phyloP scores from a whole-genome alignment of 2,113 vertebrate genomes.

The Phaethornis superciliosus region DNA sequence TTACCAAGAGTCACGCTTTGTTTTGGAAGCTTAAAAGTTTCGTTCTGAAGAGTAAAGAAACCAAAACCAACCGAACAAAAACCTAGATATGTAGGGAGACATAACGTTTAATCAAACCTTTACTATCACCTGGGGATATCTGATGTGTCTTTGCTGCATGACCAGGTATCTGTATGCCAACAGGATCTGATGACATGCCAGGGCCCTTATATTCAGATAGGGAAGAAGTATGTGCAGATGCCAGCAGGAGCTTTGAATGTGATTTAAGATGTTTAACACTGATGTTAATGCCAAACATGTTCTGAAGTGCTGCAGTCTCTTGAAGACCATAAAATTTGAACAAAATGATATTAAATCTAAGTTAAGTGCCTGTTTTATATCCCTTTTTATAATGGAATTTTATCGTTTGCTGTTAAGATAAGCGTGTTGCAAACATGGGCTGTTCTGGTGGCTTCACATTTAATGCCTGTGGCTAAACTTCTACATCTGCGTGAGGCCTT shows the following conservation, averaged over 20 bases:
- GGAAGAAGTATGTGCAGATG: not conserved
- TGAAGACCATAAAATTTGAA: not conserved
- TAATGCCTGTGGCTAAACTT: not conserved
- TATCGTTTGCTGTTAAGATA: not conserved
- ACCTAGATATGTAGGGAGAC: not conserved
- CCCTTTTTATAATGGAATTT: not conserved
- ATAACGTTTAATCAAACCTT: not conserved
- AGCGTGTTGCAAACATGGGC: not conserved
- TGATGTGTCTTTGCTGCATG: not conserved
- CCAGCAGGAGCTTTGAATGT: not conserved
- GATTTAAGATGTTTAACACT: not conserved
- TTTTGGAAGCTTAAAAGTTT: not conserved
- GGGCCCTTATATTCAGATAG: not conserved
- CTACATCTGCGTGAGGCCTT: not conserved
- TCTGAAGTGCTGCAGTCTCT: not conserved
- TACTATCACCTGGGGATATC: not conserved
- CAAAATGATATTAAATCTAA: not conserved
- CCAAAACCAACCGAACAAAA: not conserved
- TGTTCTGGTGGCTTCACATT: not conserved
- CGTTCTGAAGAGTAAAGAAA: not conserved
- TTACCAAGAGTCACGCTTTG: accelerated
- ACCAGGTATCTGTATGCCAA: not conserved
- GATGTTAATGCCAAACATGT: not conserved
- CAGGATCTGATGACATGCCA: not conserved
- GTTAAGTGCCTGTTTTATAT: not conserved